Evolutionary conservation across 2,797 vertebrate genomes (phyloP).

Genomic region (Karalla daura): DNA sequence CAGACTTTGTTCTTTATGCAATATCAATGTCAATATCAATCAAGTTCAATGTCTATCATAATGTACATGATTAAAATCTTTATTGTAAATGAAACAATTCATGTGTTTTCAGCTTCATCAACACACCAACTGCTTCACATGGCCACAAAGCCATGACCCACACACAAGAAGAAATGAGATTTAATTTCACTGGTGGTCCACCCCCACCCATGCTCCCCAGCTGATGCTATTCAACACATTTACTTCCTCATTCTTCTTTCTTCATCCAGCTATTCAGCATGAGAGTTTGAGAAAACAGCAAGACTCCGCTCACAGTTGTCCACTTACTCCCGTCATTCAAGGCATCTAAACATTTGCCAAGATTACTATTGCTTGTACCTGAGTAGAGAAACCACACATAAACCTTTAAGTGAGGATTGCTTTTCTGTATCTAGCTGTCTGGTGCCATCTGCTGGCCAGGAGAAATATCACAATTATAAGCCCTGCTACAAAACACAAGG

Average conservation of each 20-base stretch:
- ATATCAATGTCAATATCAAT: constrained; percentile 84
- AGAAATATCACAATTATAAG: constrained; percentile 20
- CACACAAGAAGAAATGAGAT: background rate
- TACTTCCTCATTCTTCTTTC: background rate
- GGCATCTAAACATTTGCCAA: background rate
- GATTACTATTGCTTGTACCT: background rate
- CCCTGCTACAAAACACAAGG: background rate
- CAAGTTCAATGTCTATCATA: constrained; percentile 80
- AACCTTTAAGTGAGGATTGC: background rate
- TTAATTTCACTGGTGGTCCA: background rate
- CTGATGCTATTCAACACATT: constrained; percentile 44
- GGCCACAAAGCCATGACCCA: constrained; percentile 5
- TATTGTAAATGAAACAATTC: constrained; percentile 39
- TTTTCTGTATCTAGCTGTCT: background rate
- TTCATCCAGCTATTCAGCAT: background rate
- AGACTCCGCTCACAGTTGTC: background rate
- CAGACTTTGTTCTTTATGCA: constrained; percentile 71
- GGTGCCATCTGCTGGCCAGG: constrained; percentile 38
- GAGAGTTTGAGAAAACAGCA: background rate
- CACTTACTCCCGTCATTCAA: background rate
- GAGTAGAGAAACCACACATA: background rate
- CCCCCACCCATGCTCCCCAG: background rate
- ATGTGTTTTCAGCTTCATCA: constrained; percentile 4
- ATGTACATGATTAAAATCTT: constrained; percentile 81
- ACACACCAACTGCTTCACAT: background rate